Conservation (phyloP, 2,797 vertebrate genomes). For the Oceanodroma leucorhoa region DNA sequence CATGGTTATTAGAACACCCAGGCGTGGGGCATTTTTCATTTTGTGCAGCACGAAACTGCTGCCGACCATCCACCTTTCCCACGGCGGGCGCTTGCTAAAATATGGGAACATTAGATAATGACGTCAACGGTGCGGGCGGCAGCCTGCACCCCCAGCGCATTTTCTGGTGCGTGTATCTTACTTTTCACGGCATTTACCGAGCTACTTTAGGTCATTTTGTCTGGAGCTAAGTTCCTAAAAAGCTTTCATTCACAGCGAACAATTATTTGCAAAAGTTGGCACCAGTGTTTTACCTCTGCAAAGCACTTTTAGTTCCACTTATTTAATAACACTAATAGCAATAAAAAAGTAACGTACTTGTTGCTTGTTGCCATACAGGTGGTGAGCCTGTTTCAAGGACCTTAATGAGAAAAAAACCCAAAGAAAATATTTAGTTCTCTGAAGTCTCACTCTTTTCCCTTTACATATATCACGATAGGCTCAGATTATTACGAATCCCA, state of each 20-base stretch:
- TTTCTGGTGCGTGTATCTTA: slow-evolving; percentile 16
- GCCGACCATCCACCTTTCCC: neutral
- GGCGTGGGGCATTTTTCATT: slow-evolving; percentile 63
- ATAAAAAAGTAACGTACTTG: neutral
- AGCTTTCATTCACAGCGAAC: neutral
- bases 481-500: neutral
- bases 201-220: slow-evolving; percentile 26
- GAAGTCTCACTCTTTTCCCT: neutral
- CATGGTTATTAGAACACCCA: slow-evolving; percentile 72
- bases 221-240: neutral
- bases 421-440: neutral
- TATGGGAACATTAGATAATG: slow-evolving; percentile 57
- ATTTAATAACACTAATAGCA: neutral
- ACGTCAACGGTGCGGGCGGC: neutral
- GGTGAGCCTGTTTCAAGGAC: neutral
- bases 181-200: slow-evolving; percentile 24
- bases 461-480: fast-evolving
- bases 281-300: neutral
- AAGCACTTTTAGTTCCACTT: neutral
- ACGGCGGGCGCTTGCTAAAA: neutral
- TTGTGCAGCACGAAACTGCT: neutral
- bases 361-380: neutral
- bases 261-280: neutral
- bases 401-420: neutral
- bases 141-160: neutral